Percentiles rank a stretch among this genome's conserved stretches.
phyloP scores from a whole-genome alignment of 2,888 invertebrate genomes.

The Brachylomia viminalis region DNA sequence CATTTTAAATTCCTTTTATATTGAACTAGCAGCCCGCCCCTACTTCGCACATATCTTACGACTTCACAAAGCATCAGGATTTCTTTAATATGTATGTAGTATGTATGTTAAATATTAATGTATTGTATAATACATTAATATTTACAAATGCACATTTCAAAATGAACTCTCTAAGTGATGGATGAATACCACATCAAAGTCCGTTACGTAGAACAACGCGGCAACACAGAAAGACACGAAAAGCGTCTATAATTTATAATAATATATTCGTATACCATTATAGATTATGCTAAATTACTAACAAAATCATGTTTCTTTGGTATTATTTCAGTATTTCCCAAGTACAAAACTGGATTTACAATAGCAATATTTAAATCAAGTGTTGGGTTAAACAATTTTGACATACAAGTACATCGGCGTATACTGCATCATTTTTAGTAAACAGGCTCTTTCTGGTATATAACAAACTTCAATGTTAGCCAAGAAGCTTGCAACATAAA shows the following conservation, averaged over 20 bases:
- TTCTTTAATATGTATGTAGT: neutral
- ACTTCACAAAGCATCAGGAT: neutral
- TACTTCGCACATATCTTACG: neutral
- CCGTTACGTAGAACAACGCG: neutral
- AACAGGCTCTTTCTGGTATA: neutral
- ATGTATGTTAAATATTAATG: neutral
- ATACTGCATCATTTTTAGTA: neutral
- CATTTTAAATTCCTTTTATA: neutral
- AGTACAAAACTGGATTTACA: neutral
- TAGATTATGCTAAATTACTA: neutral
- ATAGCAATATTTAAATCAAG: neutral
- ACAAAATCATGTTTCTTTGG: neutral
- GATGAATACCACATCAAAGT: too few relatives aligned
- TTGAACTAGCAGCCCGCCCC: too few relatives aligned
- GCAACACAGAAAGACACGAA: neutral
- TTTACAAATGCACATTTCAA: too few relatives aligned
- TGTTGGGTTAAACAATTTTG: neutral
- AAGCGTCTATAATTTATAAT: neutral
- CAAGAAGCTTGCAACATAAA: neutral
- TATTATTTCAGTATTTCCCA: neutral
- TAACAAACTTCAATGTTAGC: neutral
- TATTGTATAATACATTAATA: too few relatives aligned
- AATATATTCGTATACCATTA: neutral
- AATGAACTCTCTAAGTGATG: neutral
- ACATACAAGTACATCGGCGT: too few relatives aligned